phyloP scores from a whole-genome alignment of 2,113 vertebrate genomes.

The Sigmodon hispidus region DNA sequence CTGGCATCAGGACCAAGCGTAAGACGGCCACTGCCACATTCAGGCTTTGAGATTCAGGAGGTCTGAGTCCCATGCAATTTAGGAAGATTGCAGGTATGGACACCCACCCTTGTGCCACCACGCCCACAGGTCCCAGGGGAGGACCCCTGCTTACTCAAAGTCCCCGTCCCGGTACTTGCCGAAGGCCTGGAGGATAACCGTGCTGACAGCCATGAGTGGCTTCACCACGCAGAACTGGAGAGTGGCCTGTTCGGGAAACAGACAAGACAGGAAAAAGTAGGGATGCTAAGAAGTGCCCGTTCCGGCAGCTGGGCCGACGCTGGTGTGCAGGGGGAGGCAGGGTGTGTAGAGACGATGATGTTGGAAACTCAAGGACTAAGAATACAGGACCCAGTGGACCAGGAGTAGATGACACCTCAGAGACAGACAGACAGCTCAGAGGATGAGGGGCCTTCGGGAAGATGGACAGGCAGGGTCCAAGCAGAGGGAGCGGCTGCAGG shows the following conservation, averaged over 20 bases:
- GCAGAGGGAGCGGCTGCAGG: not conserved
- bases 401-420: not conserved
- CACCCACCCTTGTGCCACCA: not conserved
- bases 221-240: slow-evolving; percentile 98
- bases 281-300: too few species aligned
- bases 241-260: slow-evolving; percentile 88
- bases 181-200: slow-evolving; percentile 95
- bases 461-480: not conserved
- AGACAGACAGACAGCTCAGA: not conserved
- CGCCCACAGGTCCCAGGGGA: not conserved
- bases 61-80: accelerated
- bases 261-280: not conserved
- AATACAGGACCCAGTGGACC: accelerated
- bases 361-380: not conserved
- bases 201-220: slow-evolving; percentile 95
- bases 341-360: not conserved
- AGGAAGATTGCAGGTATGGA: not conserved
- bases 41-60: not conserved
- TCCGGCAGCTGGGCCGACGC: not conserved
- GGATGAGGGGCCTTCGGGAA: not conserved
- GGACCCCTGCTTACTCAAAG: slow-evolving; percentile 91
- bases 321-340: not conserved
- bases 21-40: not conserved
- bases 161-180: slow-evolving; percentile 97
- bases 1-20: accelerated